Percentiles rank a stretch among this genome's conserved stretches.
Evolutionary conservation across 37 sponge, comb jelly and placozoan genomes (phyloP).

Genomic region (Aphrocallistes beatrix): DNA sequence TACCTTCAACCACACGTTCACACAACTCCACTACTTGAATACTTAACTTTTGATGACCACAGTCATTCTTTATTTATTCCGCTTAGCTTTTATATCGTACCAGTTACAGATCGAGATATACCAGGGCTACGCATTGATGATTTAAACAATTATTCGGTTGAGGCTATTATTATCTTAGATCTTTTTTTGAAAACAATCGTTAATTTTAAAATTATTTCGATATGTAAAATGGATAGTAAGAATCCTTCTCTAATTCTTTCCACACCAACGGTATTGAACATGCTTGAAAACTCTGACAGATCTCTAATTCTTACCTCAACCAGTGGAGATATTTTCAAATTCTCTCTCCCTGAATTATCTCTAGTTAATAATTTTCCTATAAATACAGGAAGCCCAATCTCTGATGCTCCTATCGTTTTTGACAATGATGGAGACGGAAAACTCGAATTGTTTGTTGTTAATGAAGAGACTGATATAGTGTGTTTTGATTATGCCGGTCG

Average conservation of each 20-base stretch:
- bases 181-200: neutral
- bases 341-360: neutral
- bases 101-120: neutral
- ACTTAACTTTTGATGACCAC: neutral
- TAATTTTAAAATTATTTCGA: neutral
- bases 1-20: neutral
- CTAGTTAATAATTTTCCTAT: neutral
- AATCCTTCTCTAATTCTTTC: neutral
- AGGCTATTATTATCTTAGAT: neutral
- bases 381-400: conserved; percentile 26
- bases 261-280: neutral
- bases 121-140: neutral
- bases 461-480: neutral
- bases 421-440: conserved; percentile 53
- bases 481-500: neutral
- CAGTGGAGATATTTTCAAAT: neutral
- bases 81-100: neutral
- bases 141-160: neutral
- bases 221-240: neutral
- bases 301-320: neutral
- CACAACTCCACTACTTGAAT: neutral
- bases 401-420: conserved; percentile 41
- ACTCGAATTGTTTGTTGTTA: neutral
- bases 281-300: neutral
- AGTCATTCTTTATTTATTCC: neutral